Evolutionary conservation across 2,888 invertebrate genomes (phyloP).

Genomic region (Parnassius mnemosyne): DNA sequence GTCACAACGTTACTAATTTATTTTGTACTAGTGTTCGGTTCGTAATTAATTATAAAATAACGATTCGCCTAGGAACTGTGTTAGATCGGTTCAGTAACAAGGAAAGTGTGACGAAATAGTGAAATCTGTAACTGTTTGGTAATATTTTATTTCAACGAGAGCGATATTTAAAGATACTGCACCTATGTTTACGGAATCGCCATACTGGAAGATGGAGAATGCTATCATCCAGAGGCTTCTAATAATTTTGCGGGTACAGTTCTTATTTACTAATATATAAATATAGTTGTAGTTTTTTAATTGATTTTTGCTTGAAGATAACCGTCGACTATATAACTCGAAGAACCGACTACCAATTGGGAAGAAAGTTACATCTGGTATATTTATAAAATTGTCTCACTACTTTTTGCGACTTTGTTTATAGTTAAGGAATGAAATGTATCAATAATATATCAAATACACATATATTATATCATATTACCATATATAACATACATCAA

Average conservation of each 20-base stretch:
- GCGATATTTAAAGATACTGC: background rate
- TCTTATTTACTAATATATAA: constrained; percentile 3
- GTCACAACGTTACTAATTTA: background rate
- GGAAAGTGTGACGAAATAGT: constrained; percentile 64
- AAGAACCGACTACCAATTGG: too few species aligned
- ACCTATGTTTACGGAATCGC: constrained; percentile 10
- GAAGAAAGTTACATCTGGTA: too few species aligned
- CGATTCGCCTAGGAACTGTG: constrained; percentile 35
- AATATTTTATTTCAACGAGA: constrained; percentile 35
- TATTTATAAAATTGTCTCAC: too few species aligned
- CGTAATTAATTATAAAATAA: background rate
- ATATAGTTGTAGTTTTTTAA: background rate
- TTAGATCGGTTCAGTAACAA: constrained; percentile 34
- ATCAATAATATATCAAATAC: too few species aligned
- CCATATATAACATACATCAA: too few species aligned
- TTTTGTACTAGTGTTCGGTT: background rate
- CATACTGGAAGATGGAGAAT: constrained; percentile 48
- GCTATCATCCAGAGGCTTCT: constrained; percentile 49
- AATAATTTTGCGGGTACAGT: constrained; percentile 55
- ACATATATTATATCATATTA: too few species aligned
- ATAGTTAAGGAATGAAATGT: too few species aligned
- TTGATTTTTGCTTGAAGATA: too few species aligned
- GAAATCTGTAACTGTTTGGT: constrained; percentile 45
- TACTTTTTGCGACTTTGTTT: too few species aligned
- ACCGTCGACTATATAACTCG: too few species aligned